Evolutionary conservation across 2,113 vertebrate genomes (phyloP), one percentile per base, ranked within the genome.

Genomic region (Bubo bubo): DNA sequence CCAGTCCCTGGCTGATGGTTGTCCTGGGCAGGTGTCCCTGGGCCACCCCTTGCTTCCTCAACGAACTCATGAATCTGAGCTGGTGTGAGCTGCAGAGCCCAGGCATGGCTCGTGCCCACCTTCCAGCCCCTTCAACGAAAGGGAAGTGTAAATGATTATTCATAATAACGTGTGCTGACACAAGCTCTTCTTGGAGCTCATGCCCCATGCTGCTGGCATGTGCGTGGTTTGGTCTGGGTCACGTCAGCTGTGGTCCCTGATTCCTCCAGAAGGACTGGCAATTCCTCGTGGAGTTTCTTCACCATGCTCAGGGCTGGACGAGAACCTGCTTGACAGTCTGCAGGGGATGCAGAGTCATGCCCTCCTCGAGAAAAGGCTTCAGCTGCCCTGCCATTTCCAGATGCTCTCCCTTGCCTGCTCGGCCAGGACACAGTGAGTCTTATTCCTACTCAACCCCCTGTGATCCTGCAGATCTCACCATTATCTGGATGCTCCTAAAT

Each of bases 201-300:
- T 2, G 16, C 16, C 10, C 39, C 34, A 2, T 2, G 45, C 3
- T 41, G 21, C 79, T 77, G 41, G 27, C 66, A 14, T 0, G 0
- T 1, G 30, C 24, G 8, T 0, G 0, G 15, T 8, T 81, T 87
- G 35, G 26, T 45, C 47, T 74, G 53, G 41, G 39, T 49, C 2
- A 1, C 5, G 3, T 19, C 59, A 74, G 23, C 49, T 80, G 50
- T 53, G n/a, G 70, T 21, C 41, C 68, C 34, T 77, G 18, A 64
- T 64, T 0, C 34, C 47, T 70, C 39, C 60, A 86, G 70, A 58
- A 62, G 35, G 47, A 55, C 66, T 64, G 52, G 3, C 32, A 45
- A 22, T 20, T 43, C 12, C 52, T 50, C 2, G 1, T 4, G 8
- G 28, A n/a, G 19, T 24, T 93, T 71, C 19, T 79, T 62, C 26